Evolutionary conservation across 2,113 vertebrate species (phyloP), one percentile per base, ranked within the genome.

Genomic region (Chlorodrepanis virens): DNA sequence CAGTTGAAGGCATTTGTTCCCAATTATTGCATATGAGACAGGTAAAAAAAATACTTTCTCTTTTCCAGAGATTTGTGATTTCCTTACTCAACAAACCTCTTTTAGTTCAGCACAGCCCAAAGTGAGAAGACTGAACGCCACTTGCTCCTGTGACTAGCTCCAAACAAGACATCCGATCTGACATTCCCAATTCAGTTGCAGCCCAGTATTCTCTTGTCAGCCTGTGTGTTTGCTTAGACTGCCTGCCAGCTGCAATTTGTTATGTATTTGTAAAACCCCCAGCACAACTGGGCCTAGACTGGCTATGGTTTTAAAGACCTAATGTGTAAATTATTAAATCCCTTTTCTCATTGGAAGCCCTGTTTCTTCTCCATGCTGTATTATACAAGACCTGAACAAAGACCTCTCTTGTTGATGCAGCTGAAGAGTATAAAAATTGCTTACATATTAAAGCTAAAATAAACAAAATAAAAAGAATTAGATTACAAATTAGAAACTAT

Each of bases 391-490:
- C 53, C 52, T 5, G 13, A 59, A 67, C 47, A 80, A 45, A 91
- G 50, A 28, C 61, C 42, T 75, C 61, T 44, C 56, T 95, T 94
- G 87, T 92, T 52, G 56, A 52, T 22, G 87, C 45, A 93, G 71
- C 40, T 83, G 60, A 67, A 70, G 68, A 94, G 53, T 78, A 88
- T 71, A 90, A 93, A 88, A 90, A 78, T 56, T 81, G 85, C 64
- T 92, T 84, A 91, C 67, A 12, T 54, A 72, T 53, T 89, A 77
- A 95, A 94, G 80, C 49, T 96, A 95, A 93, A 92, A 94, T 89
- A 94, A 79, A 78, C 40, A 74, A 89, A 94, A 78, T 25, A 61
- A 89, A 90, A 74, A 67, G 3, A 78, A 91, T 11, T 67, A 42
- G 63, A 45, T 59, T 93, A 86, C 95, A 97, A 94, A 87, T 70